Base-by-base conservation (phyloP, 2,888 invertebrate species). In the Noctua fimbriata region DNA sequence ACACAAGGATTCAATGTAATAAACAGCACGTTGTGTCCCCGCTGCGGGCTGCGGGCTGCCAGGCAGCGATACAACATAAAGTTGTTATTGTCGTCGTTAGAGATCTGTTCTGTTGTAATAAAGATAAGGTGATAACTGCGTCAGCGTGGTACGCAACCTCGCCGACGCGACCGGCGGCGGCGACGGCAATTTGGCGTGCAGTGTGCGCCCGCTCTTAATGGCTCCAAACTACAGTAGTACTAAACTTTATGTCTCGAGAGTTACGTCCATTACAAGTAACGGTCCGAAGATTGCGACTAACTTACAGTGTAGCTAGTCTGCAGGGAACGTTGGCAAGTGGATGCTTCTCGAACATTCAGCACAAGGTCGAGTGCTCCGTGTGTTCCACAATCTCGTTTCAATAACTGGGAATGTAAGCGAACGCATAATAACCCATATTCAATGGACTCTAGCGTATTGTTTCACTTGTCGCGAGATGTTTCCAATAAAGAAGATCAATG, bases 111-210 rank as follows among this genome's bases (percentile, higher is more conserved):
- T 44, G 18, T n/a, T 55, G 73, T 74, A 71, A 66, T 74, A 71
- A 67, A 79, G 65, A 65, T 63, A 67, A 69, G 72, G 67, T 24
- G 65, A 78, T 49, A 41, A 70, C 41, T 24, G 73, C 60, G 73
- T 36, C 55, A 12, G 32, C 24, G n/a, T 16, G 24, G 44, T 2
- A 21, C 7, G 44, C 47, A 36, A 18, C 14, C 52, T 4, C 28
- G 24, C 24, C 55, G 9, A 14, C 21, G 28, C 21, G 14, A 21
- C 21, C 21, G 16, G 2, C 9, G 36, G 36, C 36, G 52, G 6
- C 55, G 44, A 44, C 32, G 72, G 5, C 36, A 6, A 7, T n/a
- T 24, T 18, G 49, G 18, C 44, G 21, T 28, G 49, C 76, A 65
- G 12, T 12, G 52, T 65, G 44, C 65, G 32, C 41, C 65, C 18